phyloP scores from a whole-genome alignment of 2,888 invertebrate species.

The Andrena bucephala region DNA sequence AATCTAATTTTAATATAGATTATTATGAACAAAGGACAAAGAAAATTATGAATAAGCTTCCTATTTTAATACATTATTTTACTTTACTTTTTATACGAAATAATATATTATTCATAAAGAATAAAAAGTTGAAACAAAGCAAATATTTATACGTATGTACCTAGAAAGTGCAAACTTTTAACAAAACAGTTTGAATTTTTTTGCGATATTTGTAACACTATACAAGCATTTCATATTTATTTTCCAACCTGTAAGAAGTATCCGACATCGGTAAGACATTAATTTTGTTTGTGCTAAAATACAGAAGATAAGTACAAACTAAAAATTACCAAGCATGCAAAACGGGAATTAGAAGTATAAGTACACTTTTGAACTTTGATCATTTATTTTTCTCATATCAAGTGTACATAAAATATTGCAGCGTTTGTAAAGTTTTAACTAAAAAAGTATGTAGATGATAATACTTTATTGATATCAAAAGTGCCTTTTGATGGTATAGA shows the following conservation, averaged over 20 bases:
- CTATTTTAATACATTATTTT: slow-evolving; percentile 13
- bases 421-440: slow-evolving; percentile 86
- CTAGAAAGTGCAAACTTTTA: too few species aligned
- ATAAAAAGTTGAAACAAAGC: not conserved
- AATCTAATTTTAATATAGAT: too few species aligned
- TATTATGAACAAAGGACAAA: too few species aligned
- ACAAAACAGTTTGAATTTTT: too few species aligned
- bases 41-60: not conserved
- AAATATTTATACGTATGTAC: not conserved
- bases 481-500: slow-evolving; percentile 91
- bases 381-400: slow-evolving; percentile 31
- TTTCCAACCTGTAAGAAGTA: too few species aligned
- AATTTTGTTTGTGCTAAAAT: slow-evolving; percentile 7
- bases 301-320: not conserved
- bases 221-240: too few species aligned
- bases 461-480: slow-evolving; percentile 91
- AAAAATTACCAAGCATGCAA: not conserved
- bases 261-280: not conserved
- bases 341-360: not conserved
- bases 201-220: too few species aligned
- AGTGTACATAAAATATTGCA: slow-evolving; percentile 28
- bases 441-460: slow-evolving; percentile 94
- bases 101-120: not conserved
- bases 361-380: not conserved
- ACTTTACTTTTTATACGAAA: slow-evolving; percentile 8